phyloP scores from a whole-genome alignment of 2,113 vertebrate species.

The Columbina picui region DNA sequence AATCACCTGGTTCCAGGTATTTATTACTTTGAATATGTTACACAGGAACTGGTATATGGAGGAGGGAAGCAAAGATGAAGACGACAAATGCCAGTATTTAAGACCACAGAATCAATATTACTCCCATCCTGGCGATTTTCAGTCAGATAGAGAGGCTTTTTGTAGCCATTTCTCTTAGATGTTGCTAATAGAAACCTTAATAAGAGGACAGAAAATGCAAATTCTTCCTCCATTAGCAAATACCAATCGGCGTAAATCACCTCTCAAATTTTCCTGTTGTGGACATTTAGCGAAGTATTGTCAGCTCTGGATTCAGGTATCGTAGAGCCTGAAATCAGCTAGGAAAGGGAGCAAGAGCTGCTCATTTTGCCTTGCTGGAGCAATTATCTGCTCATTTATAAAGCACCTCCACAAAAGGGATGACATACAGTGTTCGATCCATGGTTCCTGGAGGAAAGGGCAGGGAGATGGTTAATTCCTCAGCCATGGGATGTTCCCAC shows the following conservation, averaged over 20 bases:
- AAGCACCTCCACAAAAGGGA: neutral
- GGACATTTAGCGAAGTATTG: neutral
- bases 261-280: neutral
- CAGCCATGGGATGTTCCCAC: neutral
- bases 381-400: neutral
- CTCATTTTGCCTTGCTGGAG: neutral
- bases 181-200: neutral
- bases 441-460: neutral
- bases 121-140: neutral
- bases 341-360: neutral
- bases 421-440: neutral
- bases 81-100: slow-evolving; percentile 16
- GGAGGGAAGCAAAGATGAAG: neutral
- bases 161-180: neutral
- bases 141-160: neutral
- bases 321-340: neutral
- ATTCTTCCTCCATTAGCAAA: slow-evolving; percentile 4
- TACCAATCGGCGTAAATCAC: slow-evolving; percentile 24
- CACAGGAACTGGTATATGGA: neutral
- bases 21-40: neutral
- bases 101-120: neutral
- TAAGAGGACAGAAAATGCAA: slow-evolving; percentile 19
- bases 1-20: neutral
- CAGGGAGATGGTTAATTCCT: neutral
- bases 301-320: neutral